Percentiles rank a stretch among this genome's conserved stretches.
Conservation (phyloP, 1,140 invertebrate species). For the Halotydeus destructor region DNA sequence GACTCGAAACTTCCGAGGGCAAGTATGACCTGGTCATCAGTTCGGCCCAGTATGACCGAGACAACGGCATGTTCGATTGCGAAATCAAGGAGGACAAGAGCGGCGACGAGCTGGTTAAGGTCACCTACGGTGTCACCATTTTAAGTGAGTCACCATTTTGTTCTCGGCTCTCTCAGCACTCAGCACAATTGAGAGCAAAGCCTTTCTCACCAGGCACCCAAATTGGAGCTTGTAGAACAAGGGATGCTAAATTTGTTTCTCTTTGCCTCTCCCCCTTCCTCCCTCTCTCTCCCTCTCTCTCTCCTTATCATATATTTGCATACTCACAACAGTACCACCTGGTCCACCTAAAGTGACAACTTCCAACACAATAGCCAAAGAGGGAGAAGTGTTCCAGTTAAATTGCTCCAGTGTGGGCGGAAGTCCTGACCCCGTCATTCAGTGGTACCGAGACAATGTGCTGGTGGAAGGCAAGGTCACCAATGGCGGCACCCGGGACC, state of each 20-base stretch:
- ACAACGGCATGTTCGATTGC: constrained; percentile 78
- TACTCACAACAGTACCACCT: constrained; percentile 42
- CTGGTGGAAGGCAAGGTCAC: constrained; percentile 42
- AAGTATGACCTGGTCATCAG: constrained; percentile 62
- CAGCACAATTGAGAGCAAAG: constrained; percentile 1
- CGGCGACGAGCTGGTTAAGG: constrained; percentile 55
- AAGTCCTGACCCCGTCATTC: constrained; percentile 63
- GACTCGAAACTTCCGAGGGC: constrained; percentile 51
- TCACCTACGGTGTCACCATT: constrained; percentile 60
- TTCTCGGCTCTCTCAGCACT: neutral
- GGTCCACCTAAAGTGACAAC: constrained; percentile 52
- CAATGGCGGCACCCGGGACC: constrained; percentile 40
- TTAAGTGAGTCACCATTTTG: constrained; percentile 26
- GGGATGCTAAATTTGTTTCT: neutral
- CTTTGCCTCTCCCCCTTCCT: constrained; percentile 1
- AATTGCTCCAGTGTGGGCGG: constrained; percentile 62
- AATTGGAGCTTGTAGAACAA: neutral
- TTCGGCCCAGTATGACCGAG: constrained; percentile 44
- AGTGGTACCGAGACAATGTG: constrained; percentile 29
- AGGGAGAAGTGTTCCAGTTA: constrained; percentile 40
- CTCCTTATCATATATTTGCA: too few relatives aligned
- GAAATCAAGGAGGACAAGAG: constrained; percentile 59
- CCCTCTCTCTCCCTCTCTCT: constrained; percentile 1
- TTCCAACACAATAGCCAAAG: constrained; percentile 44
- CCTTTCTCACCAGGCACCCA: neutral